Evolutionary conservation across 2,113 vertebrate genomes (phyloP).

Genomic region (Ahaetulla prasina): DNA sequence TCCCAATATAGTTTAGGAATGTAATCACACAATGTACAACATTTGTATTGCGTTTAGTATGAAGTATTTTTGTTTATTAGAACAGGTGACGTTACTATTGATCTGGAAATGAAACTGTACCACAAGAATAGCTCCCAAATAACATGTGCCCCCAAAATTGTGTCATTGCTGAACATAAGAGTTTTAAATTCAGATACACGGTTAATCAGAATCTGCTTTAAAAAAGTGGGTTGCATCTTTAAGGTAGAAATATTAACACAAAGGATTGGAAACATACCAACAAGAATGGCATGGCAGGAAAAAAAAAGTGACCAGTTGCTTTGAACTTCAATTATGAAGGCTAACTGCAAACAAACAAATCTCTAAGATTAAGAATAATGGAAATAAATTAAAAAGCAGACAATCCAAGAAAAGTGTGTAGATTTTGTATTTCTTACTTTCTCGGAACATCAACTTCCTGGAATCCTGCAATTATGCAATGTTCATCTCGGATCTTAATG

Average conservation of each 20-base stretch:
- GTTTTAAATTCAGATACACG: background rate
- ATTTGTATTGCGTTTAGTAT: constrained; percentile 4
- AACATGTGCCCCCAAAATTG: background rate
- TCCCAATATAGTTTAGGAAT: constrained; percentile 58
- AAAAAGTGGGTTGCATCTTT: background rate
- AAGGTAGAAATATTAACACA: background rate
- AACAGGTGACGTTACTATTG: background rate
- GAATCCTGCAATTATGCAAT: background rate
- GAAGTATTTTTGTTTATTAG: background rate
- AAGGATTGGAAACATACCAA: background rate
- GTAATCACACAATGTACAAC: constrained; percentile 11
- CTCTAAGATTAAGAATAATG: background rate
- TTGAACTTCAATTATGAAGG: constrained; percentile 15
- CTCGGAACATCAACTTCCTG: background rate
- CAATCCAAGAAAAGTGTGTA: background rate
- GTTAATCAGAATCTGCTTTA: background rate
- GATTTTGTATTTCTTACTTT: background rate
- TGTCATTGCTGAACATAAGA: background rate
- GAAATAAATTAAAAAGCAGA: background rate
- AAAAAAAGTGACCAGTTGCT: background rate
- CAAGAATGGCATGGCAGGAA: background rate
- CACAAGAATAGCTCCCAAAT: background rate
- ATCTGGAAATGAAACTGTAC: background rate
- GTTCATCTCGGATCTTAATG: background rate
- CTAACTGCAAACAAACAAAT: background rate